These are phyloP conservation scores for Dicrurus megarhynchus DNA, from an alignment of 2,113 vertebrate species.

Conservation along the genomic window DNA sequence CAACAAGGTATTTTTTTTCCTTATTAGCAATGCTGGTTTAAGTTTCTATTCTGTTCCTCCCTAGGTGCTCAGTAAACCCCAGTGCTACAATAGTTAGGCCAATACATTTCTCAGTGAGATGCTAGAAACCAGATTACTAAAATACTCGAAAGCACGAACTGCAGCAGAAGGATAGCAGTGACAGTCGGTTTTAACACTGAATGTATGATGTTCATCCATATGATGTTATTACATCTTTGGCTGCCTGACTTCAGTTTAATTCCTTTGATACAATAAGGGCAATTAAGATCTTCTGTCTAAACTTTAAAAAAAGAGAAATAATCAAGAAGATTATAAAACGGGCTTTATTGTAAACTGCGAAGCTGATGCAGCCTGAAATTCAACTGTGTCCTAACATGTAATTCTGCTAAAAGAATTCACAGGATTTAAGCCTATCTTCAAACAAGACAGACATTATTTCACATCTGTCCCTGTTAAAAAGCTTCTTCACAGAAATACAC, in stretches of 20 bases:
- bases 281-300: not conserved
- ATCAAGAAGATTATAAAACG: not conserved
- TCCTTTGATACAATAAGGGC: not conserved
- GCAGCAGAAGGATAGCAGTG: not conserved
- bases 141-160: not conserved
- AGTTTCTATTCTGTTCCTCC: not conserved
- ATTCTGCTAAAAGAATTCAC: not conserved
- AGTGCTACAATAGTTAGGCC: not conserved
- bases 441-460: not conserved
- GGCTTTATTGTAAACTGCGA: not conserved
- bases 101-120: not conserved
- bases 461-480: not conserved
- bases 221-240: not conserved
- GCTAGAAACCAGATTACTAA: not conserved
- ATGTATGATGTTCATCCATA: fast-evolving
- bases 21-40: not conserved
- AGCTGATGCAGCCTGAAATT: not conserved
- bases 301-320: not conserved
- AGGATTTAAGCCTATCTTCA: not conserved
- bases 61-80: not conserved
- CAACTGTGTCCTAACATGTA: not conserved
- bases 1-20: not conserved
- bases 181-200: fast-evolving
- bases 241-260: not conserved
- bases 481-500: not conserved